Evolutionary conservation across 2,797 vertebrate species (phyloP).

Genomic region (Mycteria americana): DNA sequence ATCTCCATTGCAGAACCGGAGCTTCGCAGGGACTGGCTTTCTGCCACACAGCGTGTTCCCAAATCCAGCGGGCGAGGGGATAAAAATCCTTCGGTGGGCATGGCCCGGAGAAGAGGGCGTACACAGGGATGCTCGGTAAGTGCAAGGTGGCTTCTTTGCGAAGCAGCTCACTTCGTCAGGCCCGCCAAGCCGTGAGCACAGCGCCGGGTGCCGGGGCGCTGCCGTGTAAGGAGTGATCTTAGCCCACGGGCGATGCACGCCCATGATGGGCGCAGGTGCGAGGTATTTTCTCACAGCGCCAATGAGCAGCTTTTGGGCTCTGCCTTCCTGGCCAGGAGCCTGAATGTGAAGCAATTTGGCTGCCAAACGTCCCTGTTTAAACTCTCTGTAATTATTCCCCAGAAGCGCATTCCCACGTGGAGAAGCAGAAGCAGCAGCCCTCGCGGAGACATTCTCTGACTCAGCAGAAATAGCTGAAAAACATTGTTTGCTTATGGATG

Average conservation of each 20-base stretch:
- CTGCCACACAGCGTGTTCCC: fast-evolving
- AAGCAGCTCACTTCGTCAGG: not conserved
- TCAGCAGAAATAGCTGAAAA: slow-evolving; percentile 15
- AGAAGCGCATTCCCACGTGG: slow-evolving; percentile 10
- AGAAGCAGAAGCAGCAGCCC: slow-evolving; percentile 22
- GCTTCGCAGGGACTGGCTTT: not conserved
- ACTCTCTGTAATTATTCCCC: slow-evolving; percentile 33
- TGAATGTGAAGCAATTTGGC: slow-evolving; percentile 45
- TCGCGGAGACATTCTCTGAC: not conserved
- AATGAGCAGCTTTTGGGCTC: not conserved
- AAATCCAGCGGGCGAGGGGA: not conserved
- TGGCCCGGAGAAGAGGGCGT: fast-evolving
- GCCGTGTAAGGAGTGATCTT: fast-evolving
- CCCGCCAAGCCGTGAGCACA: fast-evolving
- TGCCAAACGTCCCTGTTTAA: not conserved
- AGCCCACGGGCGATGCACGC: not conserved
- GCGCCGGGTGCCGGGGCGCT: fast-evolving
- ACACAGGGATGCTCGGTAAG: not conserved
- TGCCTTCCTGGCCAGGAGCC: slow-evolving; percentile 38
- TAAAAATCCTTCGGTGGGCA: not conserved
- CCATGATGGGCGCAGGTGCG: not conserved
- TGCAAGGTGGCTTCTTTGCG: not conserved
- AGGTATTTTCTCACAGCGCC: slow-evolving; percentile 12
- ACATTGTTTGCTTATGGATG: not conserved
- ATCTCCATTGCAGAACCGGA: not conserved